Percentiles rank a stretch among this genome's conserved stretches.
Conservation (phyloP, 2,888 invertebrate species). For the Drosophila diplacantha region DNA sequence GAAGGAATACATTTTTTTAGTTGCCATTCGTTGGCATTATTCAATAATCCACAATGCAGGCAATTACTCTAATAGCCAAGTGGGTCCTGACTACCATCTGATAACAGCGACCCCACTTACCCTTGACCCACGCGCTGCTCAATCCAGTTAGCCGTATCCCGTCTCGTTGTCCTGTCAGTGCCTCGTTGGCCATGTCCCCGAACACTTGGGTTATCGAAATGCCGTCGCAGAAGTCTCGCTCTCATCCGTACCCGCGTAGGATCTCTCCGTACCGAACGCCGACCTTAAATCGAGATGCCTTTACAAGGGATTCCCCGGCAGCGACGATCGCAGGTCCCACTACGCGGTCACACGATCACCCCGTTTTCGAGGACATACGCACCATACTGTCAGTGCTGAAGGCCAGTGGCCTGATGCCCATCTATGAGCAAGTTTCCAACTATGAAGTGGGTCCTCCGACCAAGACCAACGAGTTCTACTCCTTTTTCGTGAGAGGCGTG, state of each 20-base stretch:
- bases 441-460: constrained; percentile 70
- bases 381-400: constrained; percentile 67
- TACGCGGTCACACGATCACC: constrained; percentile 8
- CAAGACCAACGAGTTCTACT: constrained; percentile 64
- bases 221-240: constrained; percentile 49
- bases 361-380: constrained; percentile 67
- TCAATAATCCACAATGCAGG: constrained; percentile 22
- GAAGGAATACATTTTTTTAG: constrained; percentile 2
- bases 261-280: constrained; percentile 28
- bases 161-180: constrained; percentile 37
- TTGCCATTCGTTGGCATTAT: constrained; percentile 12
- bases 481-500: constrained; percentile 63
- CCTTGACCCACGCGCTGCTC: background rate
- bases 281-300: constrained; percentile 43
- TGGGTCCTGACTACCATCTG: constrained; percentile 17
- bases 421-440: constrained; percentile 64
- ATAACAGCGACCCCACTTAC: constrained; percentile 15
- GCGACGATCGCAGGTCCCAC: background rate
- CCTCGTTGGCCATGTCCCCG: constrained; percentile 56
- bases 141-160: constrained; percentile 39
- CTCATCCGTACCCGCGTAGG: constrained; percentile 33
- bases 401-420: constrained; percentile 69
- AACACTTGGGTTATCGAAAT: constrained; percentile 61
- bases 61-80: constrained; percentile 43
- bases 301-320: constrained; percentile 30